Conservation (phyloP, 2,888 invertebrate genomes). For the Acanthoscelides obtectus region DNA sequence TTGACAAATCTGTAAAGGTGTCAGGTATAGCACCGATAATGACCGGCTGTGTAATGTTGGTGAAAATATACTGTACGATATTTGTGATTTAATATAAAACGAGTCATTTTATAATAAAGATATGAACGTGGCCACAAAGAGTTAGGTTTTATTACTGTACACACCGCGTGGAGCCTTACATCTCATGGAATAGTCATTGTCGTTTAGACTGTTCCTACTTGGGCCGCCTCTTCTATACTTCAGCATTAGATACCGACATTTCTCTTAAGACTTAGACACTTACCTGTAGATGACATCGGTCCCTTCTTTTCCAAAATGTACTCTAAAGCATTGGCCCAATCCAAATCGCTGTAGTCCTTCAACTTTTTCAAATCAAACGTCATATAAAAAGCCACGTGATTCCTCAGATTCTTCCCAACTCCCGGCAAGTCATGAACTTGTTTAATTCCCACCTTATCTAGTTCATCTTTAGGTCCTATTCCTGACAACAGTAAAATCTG, state of each 20-base stretch:
- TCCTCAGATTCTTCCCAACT: slow-evolving; percentile 65
- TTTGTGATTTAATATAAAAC: no score
- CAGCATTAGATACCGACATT: neutral
- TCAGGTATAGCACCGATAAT: no score
- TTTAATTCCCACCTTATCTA: slow-evolving; percentile 56
- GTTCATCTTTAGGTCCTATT: slow-evolving; percentile 58
- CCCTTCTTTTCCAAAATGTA: slow-evolving; percentile 58
- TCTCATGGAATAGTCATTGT: no score
- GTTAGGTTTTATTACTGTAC: no score
- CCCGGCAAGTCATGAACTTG: slow-evolving; percentile 61
- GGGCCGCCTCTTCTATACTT: no score
- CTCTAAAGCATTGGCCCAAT: slow-evolving; percentile 59
- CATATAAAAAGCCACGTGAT: slow-evolving; percentile 61
- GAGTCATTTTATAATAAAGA: no score
- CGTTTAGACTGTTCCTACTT: no score
- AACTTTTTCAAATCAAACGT: slow-evolving; percentile 53
- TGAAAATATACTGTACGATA: no score
- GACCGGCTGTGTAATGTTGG: no score
- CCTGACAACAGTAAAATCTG: slow-evolving; percentile 64
- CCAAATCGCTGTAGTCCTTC: slow-evolving; percentile 53
- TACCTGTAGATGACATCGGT: slow-evolving; percentile 58
- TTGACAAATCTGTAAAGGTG: no score
- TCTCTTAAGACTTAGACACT: neutral
- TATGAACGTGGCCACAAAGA: no score
- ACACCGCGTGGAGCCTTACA: no score